Percentiles rank a stretch among this genome's conserved stretches.
Evolutionary conservation across 2,113 vertebrate species (phyloP).

Genomic region (Eira barbara): DNA sequence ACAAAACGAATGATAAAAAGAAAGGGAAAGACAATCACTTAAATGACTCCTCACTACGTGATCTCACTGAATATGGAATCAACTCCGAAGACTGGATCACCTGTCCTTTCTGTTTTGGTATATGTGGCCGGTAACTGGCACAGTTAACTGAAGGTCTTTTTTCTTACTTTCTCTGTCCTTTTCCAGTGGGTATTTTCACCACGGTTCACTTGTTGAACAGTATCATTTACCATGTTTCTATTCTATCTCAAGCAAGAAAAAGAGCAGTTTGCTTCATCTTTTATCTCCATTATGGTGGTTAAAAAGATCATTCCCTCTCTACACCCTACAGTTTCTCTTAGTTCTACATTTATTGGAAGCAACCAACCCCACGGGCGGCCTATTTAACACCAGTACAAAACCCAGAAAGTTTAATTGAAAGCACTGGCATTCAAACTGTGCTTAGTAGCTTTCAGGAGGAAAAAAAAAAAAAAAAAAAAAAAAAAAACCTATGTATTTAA

Average conservation of each 20-base stretch:
- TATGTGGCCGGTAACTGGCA: slow-evolving; percentile 13
- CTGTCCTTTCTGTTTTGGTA: neutral
- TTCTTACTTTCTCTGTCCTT: neutral
- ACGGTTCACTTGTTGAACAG: slow-evolving; percentile 21
- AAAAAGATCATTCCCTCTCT: slow-evolving; percentile 58
- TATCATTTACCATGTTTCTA: slow-evolving; percentile 57
- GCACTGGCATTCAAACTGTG: slow-evolving; percentile 65
- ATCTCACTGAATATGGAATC: neutral
- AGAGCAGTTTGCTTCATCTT: slow-evolving; percentile 38
- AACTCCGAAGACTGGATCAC: neutral
- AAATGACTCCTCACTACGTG: neutral
- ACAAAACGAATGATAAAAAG: neutral
- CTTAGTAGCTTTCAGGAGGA: slow-evolving; percentile 34
- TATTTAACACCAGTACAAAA: slow-evolving; percentile 71
- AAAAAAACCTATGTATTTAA: slow-evolving; percentile 39
- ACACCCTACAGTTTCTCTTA: neutral
- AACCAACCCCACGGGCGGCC: slow-evolving; percentile 32
- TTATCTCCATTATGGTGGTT: slow-evolving; percentile 52
- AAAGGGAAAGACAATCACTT: neutral
- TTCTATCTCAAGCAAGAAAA: slow-evolving; percentile 50
- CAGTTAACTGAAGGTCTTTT: neutral
- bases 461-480: neutral
- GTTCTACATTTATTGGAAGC: slow-evolving; percentile 42
- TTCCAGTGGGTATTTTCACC: slow-evolving; percentile 4
- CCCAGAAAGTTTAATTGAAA: slow-evolving; percentile 70